Percentiles rank a stretch among this genome's conserved stretches.
Conservation (phyloP, 2,797 vertebrate genomes). For the Etheostoma nigrum region DNA sequence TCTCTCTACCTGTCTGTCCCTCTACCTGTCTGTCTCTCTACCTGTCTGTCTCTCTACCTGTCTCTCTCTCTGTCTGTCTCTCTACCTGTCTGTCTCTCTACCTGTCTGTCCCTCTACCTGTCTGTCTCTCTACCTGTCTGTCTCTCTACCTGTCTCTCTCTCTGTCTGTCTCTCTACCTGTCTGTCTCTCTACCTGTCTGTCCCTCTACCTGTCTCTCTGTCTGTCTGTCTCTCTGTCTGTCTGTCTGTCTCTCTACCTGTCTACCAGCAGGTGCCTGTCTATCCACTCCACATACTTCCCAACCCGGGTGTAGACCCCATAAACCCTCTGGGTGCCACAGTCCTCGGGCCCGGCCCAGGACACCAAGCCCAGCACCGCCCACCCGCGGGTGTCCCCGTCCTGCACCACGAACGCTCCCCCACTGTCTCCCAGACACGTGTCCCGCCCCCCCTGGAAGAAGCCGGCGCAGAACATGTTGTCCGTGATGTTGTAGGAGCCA, state of each 20-base stretch:
- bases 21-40: too few species aligned
- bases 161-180: too few species aligned
- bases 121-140: too few species aligned
- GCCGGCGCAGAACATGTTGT: constrained; percentile 98
- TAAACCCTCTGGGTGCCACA: constrained; percentile 96
- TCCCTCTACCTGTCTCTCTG: too few species aligned
- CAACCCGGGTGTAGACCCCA: constrained; percentile 95
- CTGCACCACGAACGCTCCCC: constrained; percentile 92
- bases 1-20: too few species aligned
- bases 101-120: too few species aligned
- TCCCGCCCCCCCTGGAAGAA: constrained; percentile 93
- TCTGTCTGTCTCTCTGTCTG: too few species aligned
- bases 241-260: too few species aligned
- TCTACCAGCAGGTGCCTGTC: constrained; percentile 77
- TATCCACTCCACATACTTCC: constrained; percentile 91
- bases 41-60: too few species aligned
- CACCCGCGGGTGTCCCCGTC: constrained; percentile 85
- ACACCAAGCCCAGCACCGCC: constrained; percentile 94
- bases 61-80: background rate
- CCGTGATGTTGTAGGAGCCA: constrained; percentile 91
- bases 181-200: too few species aligned
- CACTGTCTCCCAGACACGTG: constrained; percentile 97
- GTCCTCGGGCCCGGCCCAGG: constrained; percentile 95
- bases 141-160: too few species aligned
- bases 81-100: too few species aligned